Percentiles rank a stretch among this genome's conserved stretches.
phyloP scores from a whole-genome alignment of 2,888 invertebrate genomes.

The Dryococelus australis region DNA sequence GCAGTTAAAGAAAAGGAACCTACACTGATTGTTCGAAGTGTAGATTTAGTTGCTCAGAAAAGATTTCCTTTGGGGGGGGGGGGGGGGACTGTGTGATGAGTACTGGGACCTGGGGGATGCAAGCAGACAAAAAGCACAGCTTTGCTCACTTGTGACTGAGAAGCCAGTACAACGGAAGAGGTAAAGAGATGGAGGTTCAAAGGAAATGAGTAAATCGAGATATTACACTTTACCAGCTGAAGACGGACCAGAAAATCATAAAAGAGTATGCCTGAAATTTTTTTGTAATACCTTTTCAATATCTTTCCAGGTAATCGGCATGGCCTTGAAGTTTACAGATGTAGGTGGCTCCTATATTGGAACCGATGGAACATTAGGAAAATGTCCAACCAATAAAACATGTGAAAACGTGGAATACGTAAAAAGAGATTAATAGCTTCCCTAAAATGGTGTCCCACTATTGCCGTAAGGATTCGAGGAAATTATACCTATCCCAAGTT shows the following conservation, averaged over 20 bases:
- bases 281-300: constrained; percentile 18
- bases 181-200: neutral
- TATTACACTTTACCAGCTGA: neutral
- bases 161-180: neutral
- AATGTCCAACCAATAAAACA: neutral
- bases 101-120: neutral
- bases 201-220: neutral
- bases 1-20: neutral
- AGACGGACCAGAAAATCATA: neutral
- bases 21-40: neutral
- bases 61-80: neutral
- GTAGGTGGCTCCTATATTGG: constrained; percentile 12
- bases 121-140: neutral
- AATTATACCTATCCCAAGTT: neutral
- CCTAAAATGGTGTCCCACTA: neutral
- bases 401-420: neutral
- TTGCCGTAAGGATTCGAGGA: constrained; percentile 4
- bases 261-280: constrained; percentile 21
- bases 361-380: neutral
- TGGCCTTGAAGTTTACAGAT: constrained; percentile 3
- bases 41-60: constrained; percentile 4
- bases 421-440: neutral
- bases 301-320: neutral
- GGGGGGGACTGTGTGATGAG: neutral
- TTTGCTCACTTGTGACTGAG: neutral